These are phyloP conservation scores for Homarus gammarus DNA, from an alignment of 2,888 invertebrate genomes.

Conservation along the genomic window DNA sequence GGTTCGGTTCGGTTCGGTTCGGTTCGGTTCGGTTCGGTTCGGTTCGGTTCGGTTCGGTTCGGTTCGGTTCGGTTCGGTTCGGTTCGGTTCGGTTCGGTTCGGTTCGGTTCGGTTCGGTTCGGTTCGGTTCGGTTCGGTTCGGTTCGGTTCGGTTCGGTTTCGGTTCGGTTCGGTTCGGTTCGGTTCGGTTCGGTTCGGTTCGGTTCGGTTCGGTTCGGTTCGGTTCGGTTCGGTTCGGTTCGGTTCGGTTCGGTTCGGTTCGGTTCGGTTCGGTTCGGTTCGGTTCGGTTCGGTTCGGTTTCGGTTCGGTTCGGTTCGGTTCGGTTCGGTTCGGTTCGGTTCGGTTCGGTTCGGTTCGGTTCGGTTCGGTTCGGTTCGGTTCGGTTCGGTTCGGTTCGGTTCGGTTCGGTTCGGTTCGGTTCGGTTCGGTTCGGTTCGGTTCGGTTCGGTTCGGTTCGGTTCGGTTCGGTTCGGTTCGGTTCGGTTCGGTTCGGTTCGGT, in stretches of 20 bases:
- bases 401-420: conserved; percentile 52
- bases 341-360: conserved; percentile 58
- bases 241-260: conserved; percentile 58
- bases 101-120: conserved; percentile 54
- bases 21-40: conserved; percentile 65
- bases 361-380: conserved; percentile 60
- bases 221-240: conserved; percentile 54
- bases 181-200: conserved; percentile 20
- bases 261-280: conserved; percentile 68
- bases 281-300: conserved; percentile 64
- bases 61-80: conserved; percentile 55
- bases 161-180: conserved; percentile 65
- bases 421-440: conserved; percentile 31
- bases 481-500: conserved; percentile 49
- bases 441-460: conserved; percentile 48
- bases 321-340: conserved; percentile 65
- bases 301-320: conserved; percentile 65
- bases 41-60: conserved; percentile 56
- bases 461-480: conserved; percentile 56
- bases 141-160: conserved; percentile 59
- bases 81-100: conserved; percentile 69
- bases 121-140: conserved; percentile 68
- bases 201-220: conserved; percentile 31
- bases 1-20: conserved; percentile 64
- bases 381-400: conserved; percentile 38